These are phyloP conservation scores for Pseudomyrmex concolor DNA, from an alignment of 1,140 invertebrate genomes.

Conservation along the genomic window DNA sequence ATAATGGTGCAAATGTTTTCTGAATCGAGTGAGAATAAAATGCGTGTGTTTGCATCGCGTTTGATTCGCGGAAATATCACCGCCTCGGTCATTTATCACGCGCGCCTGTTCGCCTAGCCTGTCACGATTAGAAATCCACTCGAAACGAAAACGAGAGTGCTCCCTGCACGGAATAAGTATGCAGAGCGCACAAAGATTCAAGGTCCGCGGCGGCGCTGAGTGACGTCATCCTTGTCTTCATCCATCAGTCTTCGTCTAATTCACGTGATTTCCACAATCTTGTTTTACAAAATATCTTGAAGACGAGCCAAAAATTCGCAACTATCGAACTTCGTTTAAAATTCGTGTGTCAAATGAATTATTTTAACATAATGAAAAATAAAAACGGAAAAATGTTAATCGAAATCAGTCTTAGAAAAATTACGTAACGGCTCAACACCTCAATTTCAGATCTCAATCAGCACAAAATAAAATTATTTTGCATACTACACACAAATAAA, in stretches of 20 bases:
- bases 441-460: too few relatives aligned
- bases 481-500: too few relatives aligned
- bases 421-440: too few relatives aligned
- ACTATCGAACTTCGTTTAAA: neutral
- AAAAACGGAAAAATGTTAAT: too few relatives aligned
- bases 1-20: constrained; percentile 23
- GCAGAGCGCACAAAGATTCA: constrained; percentile 60
- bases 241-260: constrained; percentile 18
- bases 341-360: neutral
- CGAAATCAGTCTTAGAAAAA: too few relatives aligned
- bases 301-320: constrained; percentile 48
- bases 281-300: constrained; percentile 61
- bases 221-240: constrained; percentile 63
- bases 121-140: constrained; percentile 53
- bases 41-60: constrained; percentile 28
- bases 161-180: constrained; percentile 57
- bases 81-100: constrained; percentile 20
- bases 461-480: too few relatives aligned
- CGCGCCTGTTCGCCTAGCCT: neutral
- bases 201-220: constrained; percentile 52
- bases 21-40: constrained; percentile 17
- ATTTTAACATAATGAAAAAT: too few relatives aligned
- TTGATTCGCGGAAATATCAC: constrained; percentile 49
- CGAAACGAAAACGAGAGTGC: constrained; percentile 73
- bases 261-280: constrained; percentile 55